These are phyloP conservation scores for Maniola hyperantus DNA, from an alignment of 2,888 invertebrate genomes.

Conservation along the genomic window DNA sequence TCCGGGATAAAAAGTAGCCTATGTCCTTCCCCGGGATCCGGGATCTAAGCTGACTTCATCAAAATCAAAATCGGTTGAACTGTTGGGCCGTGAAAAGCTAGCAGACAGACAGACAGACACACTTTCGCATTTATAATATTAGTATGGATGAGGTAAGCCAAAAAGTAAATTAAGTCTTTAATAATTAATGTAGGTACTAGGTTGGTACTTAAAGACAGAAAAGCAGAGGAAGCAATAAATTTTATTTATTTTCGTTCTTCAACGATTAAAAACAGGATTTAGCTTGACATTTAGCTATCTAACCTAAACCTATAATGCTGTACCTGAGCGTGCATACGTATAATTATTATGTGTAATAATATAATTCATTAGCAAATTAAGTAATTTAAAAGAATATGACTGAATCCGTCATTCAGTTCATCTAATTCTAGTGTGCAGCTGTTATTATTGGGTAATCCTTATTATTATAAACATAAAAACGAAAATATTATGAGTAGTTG, in stretches of 20 bases:
- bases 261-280: conserved; percentile 4
- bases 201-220: not conserved
- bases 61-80: too few species aligned
- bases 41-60: too few species aligned
- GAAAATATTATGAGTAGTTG: not conserved
- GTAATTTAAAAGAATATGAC: not conserved
- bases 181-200: too few species aligned
- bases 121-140: too few species aligned
- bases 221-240: not conserved
- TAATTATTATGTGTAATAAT: not conserved
- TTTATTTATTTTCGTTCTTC: not conserved
- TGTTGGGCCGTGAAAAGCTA: too few species aligned
- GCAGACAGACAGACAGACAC: too few species aligned
- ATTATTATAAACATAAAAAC: not conserved
- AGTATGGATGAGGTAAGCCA: not conserved
- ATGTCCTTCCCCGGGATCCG: too few species aligned
- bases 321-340: not conserved
- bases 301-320: not conserved
- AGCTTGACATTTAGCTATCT: not conserved
- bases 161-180: not conserved
- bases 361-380: not conserved
- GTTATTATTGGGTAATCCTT: not conserved
- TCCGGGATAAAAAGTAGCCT: too few species aligned
- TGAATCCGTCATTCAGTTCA: not conserved
- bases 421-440: not conserved